Evolutionary conservation across 2,113 vertebrate species (phyloP).

Genomic region (Neoarius graeffei): DNA sequence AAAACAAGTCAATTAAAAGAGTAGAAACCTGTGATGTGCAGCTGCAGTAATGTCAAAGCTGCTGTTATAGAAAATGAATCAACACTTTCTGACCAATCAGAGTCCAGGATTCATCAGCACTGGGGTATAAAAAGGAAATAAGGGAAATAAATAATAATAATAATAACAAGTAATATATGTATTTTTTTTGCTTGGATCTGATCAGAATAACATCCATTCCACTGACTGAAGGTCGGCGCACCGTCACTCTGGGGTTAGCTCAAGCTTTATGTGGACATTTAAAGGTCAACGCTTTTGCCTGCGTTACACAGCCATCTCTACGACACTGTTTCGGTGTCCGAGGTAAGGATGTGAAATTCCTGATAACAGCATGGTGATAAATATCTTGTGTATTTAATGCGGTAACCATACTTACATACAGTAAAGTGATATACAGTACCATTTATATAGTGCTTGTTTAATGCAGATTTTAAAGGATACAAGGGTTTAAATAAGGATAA

Average conservation of each 20-base stretch:
- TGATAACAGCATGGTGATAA: neutral
- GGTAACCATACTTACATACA: no score
- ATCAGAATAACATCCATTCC: constrained; percentile 82
- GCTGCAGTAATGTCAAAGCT: neutral
- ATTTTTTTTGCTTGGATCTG: neutral
- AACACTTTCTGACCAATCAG: neutral
- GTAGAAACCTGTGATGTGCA: neutral
- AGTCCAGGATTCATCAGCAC: neutral
- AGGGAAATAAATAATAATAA: neutral
- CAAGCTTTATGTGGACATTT: constrained; percentile 82
- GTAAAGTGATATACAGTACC: no score
- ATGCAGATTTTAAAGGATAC: no score
- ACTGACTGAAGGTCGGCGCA: constrained; percentile 83
- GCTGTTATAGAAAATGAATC: neutral
- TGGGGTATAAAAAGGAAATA: neutral
- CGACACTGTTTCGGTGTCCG: constrained; percentile 83
- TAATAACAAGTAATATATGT: neutral
- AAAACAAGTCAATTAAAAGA: neutral
- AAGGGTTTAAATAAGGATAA: no score
- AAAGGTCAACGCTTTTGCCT: constrained; percentile 80
- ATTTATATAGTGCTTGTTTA: no score
- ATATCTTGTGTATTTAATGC: neutral
- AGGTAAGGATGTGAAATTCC: constrained; percentile 64
- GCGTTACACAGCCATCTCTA: constrained; percentile 81
- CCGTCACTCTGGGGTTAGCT: constrained; percentile 78